Percentiles rank a stretch among this genome's conserved stretches.
Conservation (phyloP, 2,113 vertebrate genomes). For the Verasper variegatus region DNA sequence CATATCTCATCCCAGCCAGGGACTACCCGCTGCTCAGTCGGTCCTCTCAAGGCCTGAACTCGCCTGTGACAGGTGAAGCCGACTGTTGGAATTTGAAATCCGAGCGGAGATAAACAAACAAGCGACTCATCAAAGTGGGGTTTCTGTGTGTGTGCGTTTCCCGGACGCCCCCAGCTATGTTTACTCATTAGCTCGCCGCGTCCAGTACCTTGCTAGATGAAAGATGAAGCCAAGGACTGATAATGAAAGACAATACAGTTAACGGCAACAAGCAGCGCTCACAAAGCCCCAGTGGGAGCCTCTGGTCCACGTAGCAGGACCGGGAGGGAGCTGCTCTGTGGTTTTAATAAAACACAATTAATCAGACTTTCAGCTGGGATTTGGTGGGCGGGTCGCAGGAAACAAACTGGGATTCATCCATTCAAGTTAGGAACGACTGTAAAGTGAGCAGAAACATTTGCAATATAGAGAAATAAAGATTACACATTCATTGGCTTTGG, state of each 20-base stretch:
- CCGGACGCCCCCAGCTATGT: slow-evolving; percentile 63
- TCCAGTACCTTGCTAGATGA: slow-evolving; percentile 60
- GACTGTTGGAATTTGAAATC: slow-evolving; percentile 19
- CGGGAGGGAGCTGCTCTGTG: slow-evolving; percentile 52
- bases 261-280: slow-evolving; percentile 61
- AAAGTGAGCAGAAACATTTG: too few species aligned
- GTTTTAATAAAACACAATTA: slow-evolving; percentile 72
- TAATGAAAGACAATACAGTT: slow-evolving; percentile 77
- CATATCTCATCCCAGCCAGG: slow-evolving; percentile 38
- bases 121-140: slow-evolving; percentile 58
- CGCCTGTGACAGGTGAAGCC: slow-evolving; percentile 44
- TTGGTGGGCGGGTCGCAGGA: slow-evolving; percentile 31
- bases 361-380: slow-evolving; percentile 65
- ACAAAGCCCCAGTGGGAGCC: slow-evolving; percentile 60
- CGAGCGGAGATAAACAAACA: slow-evolving; percentile 48
- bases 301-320: slow-evolving; percentile 29
- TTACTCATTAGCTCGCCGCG: slow-evolving; percentile 71
- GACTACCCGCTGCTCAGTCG: slow-evolving; percentile 18
- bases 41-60: slow-evolving; percentile 38
- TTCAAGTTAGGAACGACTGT: neutral
- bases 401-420: slow-evolving; percentile 31
- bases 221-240: slow-evolving; percentile 65
- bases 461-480: neutral
- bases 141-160: slow-evolving; percentile 26
- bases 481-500: too few species aligned